Base-by-base conservation (phyloP, 2,113 vertebrate genomes). In the Pao palembangensis region DNA sequence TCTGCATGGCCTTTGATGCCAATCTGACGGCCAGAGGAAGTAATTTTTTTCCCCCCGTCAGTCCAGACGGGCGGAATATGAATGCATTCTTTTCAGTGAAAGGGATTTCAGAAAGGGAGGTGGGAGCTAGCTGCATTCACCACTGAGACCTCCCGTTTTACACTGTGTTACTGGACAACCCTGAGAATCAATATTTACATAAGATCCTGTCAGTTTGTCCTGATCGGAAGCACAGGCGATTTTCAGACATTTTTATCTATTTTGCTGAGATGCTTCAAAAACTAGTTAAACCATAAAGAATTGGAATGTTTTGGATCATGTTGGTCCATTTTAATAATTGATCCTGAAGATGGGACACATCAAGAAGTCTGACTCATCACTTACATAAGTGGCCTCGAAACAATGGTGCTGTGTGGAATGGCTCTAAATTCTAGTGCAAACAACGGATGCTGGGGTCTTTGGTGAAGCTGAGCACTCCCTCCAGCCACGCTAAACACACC, bases 241-340 rank as follows among this genome's bases (percentile, higher is more conserved):
- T 38, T 12, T 38, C 34, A 38, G 11, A 12, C 11, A 38, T 28
- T 28, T 28, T 4, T 28, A 28, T 28, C 25, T 28, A 12, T 12
- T 38, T 38, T 38, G 28, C 5, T 31, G 28, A 31, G 16, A n/a
- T 3, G 28, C 48, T 6, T 15, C 19, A 44, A 44, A 13, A 0
- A 15, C 41, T 31, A 28, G 48, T 51, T 3, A 10, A 41, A 38
- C 25, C 34, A 38, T 38, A 12, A 44, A 44, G 18, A 23, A n/a
- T 8, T 5, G 14, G 41, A 61, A 28, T 46, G 21, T 48, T 71
- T 20, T 58, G n/a, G 31, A 55, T 69, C 31, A 19, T 67, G 54
- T 79, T 74, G 76, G 65, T 65, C 51, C 28, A 0, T 62, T 20
- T 81, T 77, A 83, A 83, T 79, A 60, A 81, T 77, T 79, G 68